A percentile compares a stretch with the other conserved stretches of the same genome.
These are phyloP conservation scores for Pachymerium ferrugineum DNA, from an alignment of 2,888 invertebrate species.

Conservation along the genomic window DNA sequence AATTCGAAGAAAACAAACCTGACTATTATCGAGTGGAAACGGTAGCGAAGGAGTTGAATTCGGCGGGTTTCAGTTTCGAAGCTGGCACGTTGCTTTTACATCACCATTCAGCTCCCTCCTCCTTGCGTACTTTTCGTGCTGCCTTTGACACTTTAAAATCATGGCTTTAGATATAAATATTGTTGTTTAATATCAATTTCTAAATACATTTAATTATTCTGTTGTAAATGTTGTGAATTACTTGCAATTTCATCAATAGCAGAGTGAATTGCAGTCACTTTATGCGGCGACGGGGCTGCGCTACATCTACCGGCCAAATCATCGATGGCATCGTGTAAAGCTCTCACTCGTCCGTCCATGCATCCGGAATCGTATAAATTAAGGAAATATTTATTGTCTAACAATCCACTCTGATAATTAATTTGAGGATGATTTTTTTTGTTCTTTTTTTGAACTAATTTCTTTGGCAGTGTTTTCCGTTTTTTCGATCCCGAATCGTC, in stretches of 20 bases:
- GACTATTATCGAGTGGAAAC: neutral
- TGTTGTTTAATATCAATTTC: too few relatives aligned
- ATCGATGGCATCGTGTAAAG: constrained; percentile 40
- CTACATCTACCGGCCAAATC: constrained; percentile 37
- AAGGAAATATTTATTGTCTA: neutral
- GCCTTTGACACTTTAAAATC: constrained; percentile 9
- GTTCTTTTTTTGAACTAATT: neutral
- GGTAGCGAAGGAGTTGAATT: neutral
- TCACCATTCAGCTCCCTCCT: neutral
- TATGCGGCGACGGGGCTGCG: constrained; percentile 31
- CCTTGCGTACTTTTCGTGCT: constrained; percentile 29
- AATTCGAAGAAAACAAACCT: neutral
- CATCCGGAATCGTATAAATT: neutral
- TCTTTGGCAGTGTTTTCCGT: constrained; percentile 12
- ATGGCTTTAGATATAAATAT: neutral
- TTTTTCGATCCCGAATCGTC: neutral
- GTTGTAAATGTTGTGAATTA: too few relatives aligned
- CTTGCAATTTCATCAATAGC: constrained; percentile 36
- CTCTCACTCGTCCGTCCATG: constrained; percentile 35
- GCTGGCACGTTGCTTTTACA: constrained; percentile 32
- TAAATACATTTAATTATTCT: too few relatives aligned
- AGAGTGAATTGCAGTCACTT: constrained; percentile 35
- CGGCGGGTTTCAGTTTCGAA: constrained; percentile 31
- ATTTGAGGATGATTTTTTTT: neutral
- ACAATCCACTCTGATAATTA: neutral